Conservation (phyloP, 2,888 invertebrate species). For the Siphlonurus alternatus region DNA sequence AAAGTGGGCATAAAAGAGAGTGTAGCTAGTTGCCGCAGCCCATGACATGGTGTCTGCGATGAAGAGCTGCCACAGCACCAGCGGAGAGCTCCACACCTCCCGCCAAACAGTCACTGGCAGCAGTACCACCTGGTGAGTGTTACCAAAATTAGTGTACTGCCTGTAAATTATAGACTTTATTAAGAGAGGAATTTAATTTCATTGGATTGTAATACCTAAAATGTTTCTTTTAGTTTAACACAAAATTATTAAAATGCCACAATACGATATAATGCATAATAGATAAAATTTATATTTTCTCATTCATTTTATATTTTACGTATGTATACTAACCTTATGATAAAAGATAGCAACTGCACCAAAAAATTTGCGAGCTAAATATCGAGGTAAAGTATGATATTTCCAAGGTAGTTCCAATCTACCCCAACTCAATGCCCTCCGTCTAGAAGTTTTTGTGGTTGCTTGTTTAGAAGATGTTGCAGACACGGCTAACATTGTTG, state of each 20-base stretch:
- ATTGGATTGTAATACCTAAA: not conserved
- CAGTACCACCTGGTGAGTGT: constrained; percentile 9
- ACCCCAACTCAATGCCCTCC: not conserved
- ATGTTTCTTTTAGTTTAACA: not conserved
- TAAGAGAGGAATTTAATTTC: not conserved
- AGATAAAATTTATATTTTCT: no score
- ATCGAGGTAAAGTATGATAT: not conserved
- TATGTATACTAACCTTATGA: not conserved
- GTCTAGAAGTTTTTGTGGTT: not conserved
- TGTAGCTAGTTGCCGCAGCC: constrained; percentile 20
- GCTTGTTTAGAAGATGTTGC: constrained; percentile 16
- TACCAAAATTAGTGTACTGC: not conserved
- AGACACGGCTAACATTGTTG: constrained; percentile 13
- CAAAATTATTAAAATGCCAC: no score
- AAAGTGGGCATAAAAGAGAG: constrained; percentile 22
- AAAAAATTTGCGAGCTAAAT: not conserved
- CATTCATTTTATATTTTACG: no score
- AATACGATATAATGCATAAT: no score
- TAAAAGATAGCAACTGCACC: not conserved
- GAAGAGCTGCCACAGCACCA: constrained; percentile 18
- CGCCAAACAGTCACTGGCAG: constrained; percentile 12
- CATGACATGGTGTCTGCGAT: constrained; percentile 19
- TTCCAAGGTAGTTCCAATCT: not conserved
- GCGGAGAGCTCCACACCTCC: constrained; percentile 13
- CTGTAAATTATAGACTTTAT: not conserved